Base-by-base conservation (phyloP, 2,888 invertebrate species). In the Mythimna loreyi region DNA sequence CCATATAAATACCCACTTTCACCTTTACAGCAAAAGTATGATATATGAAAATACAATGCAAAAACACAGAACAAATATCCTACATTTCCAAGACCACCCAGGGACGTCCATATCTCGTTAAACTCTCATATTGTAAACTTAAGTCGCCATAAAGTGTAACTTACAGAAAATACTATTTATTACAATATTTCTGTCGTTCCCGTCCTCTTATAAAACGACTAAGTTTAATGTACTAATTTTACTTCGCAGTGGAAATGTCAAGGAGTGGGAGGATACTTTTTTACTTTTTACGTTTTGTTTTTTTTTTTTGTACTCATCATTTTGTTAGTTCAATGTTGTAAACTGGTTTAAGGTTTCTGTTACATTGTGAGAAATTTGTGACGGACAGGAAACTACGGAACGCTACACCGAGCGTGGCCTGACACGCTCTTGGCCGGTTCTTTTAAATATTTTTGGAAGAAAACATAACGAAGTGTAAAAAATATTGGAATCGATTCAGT, bases 191-290 rank as follows among this genome's bases (percentile, higher is more conserved):
- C 77, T 82, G 80, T 66, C 79, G 56, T 28, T 72, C 33, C 75
- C n/a, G 65, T 67, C 23, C 36, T 64, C 55, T 30, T 58, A 33
- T 50, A 64, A 64, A 57, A 50, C 52, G 65, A 28, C 75, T 72
- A 68, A 75, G 80, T 80, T 83, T 83, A 87, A 88, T 88, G 80
- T 69, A 58, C 33, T 80, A 85, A 89, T 91, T 91, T 90, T n/a
- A 90, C 87, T 85, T 69, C 63, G 81, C 78, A 80, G 84, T 90
- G 85, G 91, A 91, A 80, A 61, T 80, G 81, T 77, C 85, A 16
- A 65, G 70, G 21, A 23, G 70, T 61, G 73, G 77, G 78, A 25
- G 58, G 43, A 59, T 71, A 57, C 21, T n/a, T n/a, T n/a, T n/a
- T n/a, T n/a, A n/a, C n/a, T n/a, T n/a, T n/a, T n/a, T 19, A 7